Evolutionary conservation across 2,888 invertebrate species (phyloP).

Genomic region (Chymomyza amoena): DNA sequence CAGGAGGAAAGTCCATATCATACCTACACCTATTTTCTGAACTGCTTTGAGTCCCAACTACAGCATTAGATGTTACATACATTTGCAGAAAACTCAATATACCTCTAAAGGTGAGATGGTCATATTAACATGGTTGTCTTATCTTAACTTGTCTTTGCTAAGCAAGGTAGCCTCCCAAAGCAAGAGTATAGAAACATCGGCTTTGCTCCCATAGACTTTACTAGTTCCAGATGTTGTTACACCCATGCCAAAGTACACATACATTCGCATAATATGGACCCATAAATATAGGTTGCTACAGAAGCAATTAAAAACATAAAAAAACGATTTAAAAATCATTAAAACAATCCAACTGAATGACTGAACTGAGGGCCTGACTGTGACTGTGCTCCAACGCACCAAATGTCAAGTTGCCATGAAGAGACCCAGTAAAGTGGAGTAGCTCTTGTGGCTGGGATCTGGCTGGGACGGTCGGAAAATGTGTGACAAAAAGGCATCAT

Average conservation of each 20-base stretch:
- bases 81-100: too few relatives aligned
- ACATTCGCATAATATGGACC: background rate
- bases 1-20: too few relatives aligned
- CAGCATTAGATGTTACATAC: too few relatives aligned
- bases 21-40: too few relatives aligned
- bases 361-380: constrained; percentile 9
- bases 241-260: background rate
- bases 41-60: too few relatives aligned
- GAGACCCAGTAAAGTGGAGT: constrained; percentile 10
- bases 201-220: background rate
- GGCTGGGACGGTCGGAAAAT: constrained; percentile 18
- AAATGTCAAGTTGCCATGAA: background rate
- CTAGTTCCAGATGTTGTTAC: background rate
- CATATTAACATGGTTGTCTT: too few relatives aligned
- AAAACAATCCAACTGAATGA: constrained; percentile 17
- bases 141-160: too few relatives aligned
- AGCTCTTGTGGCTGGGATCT: constrained; percentile 2
- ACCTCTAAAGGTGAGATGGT: too few relatives aligned
- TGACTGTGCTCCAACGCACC: background rate
- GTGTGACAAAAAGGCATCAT: constrained; percentile 52
- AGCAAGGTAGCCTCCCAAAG: too few relatives aligned
- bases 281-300: background rate
- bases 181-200: background rate
- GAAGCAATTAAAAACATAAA: constrained; percentile 26
- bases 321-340: constrained; percentile 47